Base-by-base conservation (phyloP, 2,888 invertebrate species). In the Cephus sareptanus region DNA sequence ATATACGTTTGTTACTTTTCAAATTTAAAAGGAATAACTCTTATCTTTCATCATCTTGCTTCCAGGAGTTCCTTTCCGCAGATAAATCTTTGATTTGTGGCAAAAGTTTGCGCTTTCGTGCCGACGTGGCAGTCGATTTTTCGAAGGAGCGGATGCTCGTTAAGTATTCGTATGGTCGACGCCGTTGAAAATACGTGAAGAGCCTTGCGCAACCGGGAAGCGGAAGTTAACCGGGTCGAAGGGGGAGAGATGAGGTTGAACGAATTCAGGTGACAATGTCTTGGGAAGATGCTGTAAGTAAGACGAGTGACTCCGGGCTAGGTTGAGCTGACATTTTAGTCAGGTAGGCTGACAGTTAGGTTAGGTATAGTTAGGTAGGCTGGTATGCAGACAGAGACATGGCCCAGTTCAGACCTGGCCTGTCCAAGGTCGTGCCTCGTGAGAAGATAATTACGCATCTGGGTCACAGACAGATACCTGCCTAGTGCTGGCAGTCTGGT, bases 401-500 rank as follows among this genome's bases (percentile, higher is more conserved):
- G 89, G 88, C 89, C 89, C 85, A 89, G 88, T 89, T 89, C 83
- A 86, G 86, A 85, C 85, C 87, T 85, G 87, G 84, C 85, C 84
- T 81, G 85, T 85, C 83, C 88, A 89, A 88, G 88, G 88, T 87
- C 86, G 85, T 83, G 82, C 87, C 83, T 85, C 86, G 86, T 86
- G 89, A 87, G 87, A 86, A 88, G 87, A 89, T 88, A 87, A 89
- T 88, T 88, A 88, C 87, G 87, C 86, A 89, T 88, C 88, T 89
- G 81, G 88, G 88, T 89, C 88, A 84, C 86, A 85, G 86, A 79
- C 84, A 81, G 81, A 84, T 84, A 81, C 81, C 82, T 69, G 75
- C 70, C 75, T 75, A 69, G 74, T 56, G 35, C 73, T 74, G 40
- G 11, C 71, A 70, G 11, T 23, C 9, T 11, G 23, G 23, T 23